Percentiles rank a stretch among this genome's conserved stretches.
Conservation (phyloP, 2,113 vertebrate genomes). For the Nestor notabilis region DNA sequence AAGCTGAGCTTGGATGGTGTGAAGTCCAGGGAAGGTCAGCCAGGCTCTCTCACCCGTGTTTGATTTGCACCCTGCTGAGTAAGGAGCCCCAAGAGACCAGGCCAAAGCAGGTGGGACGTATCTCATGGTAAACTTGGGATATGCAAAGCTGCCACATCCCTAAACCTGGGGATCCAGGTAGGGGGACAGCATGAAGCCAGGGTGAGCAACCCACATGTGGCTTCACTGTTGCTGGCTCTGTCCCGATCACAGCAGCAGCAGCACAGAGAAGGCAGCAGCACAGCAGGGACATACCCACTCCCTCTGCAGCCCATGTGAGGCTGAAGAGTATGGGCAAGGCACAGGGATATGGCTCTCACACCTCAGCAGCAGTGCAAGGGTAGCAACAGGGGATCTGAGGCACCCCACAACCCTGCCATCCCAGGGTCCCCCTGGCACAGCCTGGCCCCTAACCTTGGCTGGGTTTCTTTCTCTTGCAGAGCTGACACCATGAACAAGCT, state of each 20-base stretch:
- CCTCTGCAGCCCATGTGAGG: not conserved
- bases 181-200: not conserved
- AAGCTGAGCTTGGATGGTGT: not conserved
- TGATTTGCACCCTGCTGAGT: conserved; percentile 23
- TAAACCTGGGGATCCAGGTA: not conserved
- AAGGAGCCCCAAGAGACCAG: not conserved
- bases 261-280: not conserved
- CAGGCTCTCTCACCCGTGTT: not conserved
- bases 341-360: fast-evolving
- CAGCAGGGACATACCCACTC: fast-evolving
- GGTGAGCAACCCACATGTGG: not conserved
- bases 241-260: fast-evolving
- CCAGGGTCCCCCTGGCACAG: not conserved
- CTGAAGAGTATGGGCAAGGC: not conserved
- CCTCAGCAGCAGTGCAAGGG: not conserved
- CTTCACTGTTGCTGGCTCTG: not conserved
- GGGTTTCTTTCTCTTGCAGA: not conserved
- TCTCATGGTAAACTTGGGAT: not conserved
- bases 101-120: fast-evolving
- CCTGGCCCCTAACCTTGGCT: not conserved
- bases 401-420: not conserved
- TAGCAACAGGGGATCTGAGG: not conserved
- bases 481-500: conserved; percentile 46
- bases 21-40: not conserved
- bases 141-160: not conserved